A percentile compares a stretch with the other conserved stretches of the same genome.
Conservation (phyloP, 2,888 invertebrate species). For the Sinelater perroti region DNA sequence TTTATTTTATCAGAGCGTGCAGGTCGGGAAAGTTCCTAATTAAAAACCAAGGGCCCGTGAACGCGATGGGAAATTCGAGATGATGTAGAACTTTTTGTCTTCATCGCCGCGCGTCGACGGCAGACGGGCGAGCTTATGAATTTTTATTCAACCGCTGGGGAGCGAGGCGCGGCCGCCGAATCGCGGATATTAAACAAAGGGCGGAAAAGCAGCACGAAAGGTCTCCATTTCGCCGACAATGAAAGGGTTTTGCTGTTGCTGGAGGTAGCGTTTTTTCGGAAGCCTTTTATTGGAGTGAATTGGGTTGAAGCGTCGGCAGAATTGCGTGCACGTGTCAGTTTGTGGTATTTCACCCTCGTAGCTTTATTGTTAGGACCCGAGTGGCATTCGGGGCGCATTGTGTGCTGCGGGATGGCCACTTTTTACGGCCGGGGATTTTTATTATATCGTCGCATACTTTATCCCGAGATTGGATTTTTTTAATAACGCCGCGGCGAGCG, state of each 20-base stretch:
- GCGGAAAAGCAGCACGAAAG: conserved; percentile 19
- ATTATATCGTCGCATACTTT: conserved; percentile 28
- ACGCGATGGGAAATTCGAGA: neutral
- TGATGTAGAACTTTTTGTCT: conserved; percentile 6
- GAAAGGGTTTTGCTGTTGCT: conserved; percentile 36
- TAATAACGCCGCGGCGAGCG: no score
- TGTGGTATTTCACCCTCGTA: conserved; percentile 40
- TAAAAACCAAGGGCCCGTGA: conserved; percentile 19
- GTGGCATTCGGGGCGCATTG: conserved; percentile 43
- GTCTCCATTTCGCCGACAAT: conserved; percentile 27
- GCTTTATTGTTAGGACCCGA: conserved; percentile 43
- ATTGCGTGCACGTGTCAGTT: conserved; percentile 45
- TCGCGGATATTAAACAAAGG: conserved; percentile 15
- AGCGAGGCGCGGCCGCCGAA: neutral
- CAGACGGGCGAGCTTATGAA: conserved; percentile 18
- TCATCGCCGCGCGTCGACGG: conserved; percentile 4
- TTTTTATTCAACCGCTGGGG: conserved; percentile 5
- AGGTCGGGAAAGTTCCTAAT: conserved; percentile 29
- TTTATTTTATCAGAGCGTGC: conserved; percentile 32
- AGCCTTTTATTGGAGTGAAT: conserved; percentile 41
- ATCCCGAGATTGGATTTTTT: conserved; percentile 21
- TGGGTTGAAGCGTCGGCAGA: conserved; percentile 42
- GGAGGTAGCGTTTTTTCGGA: conserved; percentile 35
- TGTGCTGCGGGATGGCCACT: conserved; percentile 42
- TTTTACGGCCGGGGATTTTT: conserved; percentile 32